These are phyloP conservation scores for Microtus pennsylvanicus DNA, from an alignment of 2,113 vertebrate genomes.

Conservation along the genomic window DNA sequence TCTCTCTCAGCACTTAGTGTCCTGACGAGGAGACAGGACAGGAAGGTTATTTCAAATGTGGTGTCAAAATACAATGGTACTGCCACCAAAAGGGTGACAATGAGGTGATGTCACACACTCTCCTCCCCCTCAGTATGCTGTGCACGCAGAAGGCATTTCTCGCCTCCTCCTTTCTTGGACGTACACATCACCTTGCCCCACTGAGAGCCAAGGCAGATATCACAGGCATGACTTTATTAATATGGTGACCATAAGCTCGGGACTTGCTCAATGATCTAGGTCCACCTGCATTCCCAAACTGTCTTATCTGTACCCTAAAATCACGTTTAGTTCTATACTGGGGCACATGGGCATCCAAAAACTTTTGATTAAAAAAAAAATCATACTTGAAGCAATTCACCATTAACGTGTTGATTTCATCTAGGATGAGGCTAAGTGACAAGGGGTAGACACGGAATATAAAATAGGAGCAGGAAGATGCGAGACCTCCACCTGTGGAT, in stretches of 20 bases:
- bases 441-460: rapidly evolving
- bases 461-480: rapidly evolving
- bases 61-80: rapidly evolving
- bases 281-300: too few relatives aligned
- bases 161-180: background rate
- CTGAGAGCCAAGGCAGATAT: background rate
- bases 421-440: background rate
- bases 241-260: rapidly evolving
- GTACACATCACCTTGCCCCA: background rate
- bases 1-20: rapidly evolving
- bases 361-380: background rate
- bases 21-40: background rate
- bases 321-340: background rate
- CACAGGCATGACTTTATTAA: background rate
- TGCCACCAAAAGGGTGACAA: rapidly evolving
- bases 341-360: too few relatives aligned
- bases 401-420: background rate
- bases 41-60: background rate
- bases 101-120: rapidly evolving
- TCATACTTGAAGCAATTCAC: rapidly evolving
- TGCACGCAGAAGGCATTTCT: background rate
- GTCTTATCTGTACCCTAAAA: background rate
- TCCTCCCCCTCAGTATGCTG: background rate
- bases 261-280: background rate
- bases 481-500: background rate